Percentiles rank a stretch among this genome's conserved stretches.
phyloP scores from a whole-genome alignment of 2,888 invertebrate species.

The Tuta absoluta region DNA sequence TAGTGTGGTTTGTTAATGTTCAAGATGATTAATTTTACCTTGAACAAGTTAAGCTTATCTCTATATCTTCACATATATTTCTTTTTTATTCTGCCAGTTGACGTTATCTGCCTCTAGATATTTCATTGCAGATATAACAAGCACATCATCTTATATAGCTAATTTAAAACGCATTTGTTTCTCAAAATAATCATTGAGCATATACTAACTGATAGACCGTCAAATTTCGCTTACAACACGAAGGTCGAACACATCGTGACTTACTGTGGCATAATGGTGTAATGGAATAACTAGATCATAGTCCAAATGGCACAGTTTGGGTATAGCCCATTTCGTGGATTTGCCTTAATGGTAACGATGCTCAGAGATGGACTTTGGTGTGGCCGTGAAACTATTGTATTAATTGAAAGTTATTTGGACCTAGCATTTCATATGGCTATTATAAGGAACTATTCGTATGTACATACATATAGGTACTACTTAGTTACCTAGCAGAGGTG shows the following conservation, averaged over 20 bases:
- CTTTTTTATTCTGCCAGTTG: neutral
- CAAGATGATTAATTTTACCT: neutral
- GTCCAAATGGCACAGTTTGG: slow-evolving; percentile 60
- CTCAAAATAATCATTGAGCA: slow-evolving; percentile 37
- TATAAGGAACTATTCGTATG: neutral
- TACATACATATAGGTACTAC: neutral
- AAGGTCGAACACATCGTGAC: slow-evolving; percentile 68
- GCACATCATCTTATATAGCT: neutral
- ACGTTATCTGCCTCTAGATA: neutral
- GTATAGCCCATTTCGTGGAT: slow-evolving; percentile 56
- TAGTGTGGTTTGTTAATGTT: neutral
- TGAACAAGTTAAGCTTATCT: slow-evolving; percentile 1
- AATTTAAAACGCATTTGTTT: slow-evolving; percentile 16
- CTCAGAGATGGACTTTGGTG: neutral
- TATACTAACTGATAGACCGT: slow-evolving; percentile 41
- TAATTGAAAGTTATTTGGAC: neutral
- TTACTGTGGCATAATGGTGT: slow-evolving; percentile 47
- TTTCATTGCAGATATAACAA: neutral
- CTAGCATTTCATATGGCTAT: neutral
- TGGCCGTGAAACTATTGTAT: neutral
- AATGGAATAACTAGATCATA: slow-evolving; percentile 59
- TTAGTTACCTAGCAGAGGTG: too few relatives aligned
- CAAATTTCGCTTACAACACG: slow-evolving; percentile 67
- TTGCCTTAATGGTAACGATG: slow-evolving; percentile 56
- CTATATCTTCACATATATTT: neutral